Percentiles rank a stretch among this genome's conserved stretches.
Evolutionary conservation across 2,113 vertebrate genomes (phyloP).

Genomic region (Gnathonemus echidnorhynchus): DNA sequence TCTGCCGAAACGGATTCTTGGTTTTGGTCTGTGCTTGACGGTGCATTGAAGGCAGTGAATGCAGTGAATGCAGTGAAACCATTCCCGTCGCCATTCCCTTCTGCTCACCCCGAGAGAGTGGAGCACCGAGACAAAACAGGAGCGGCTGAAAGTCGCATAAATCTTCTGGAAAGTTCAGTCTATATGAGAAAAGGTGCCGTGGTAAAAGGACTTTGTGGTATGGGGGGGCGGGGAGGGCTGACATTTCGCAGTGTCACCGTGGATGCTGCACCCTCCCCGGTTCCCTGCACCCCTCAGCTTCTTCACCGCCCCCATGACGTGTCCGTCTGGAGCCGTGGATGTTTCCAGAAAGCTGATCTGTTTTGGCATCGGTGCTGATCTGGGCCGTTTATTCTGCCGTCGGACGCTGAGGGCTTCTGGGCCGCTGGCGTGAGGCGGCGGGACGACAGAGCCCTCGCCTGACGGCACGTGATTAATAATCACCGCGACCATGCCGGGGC

Average conservation of each 20-base stretch:
- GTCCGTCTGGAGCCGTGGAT: conserved; percentile 45
- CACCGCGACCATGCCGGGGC: conserved; percentile 49
- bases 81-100: not conserved
- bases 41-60: not conserved
- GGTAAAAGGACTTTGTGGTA: not conserved
- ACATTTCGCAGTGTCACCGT: not conserved
- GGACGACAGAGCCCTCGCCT: conserved; percentile 18
- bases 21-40: not conserved
- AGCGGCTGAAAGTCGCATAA: not conserved
- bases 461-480: conserved; percentile 59
- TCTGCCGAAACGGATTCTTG: not conserved
- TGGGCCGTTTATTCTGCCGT: not conserved
- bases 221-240: not conserved
- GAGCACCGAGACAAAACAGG: not conserved
- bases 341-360: conserved; percentile 56
- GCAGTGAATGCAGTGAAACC: not conserved
- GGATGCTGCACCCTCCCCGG: not conserved
- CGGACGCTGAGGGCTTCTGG: conserved; percentile 26
- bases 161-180: not conserved
- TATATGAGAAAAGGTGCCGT: not conserved
- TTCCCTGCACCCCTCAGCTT: not conserved
- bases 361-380: not conserved
- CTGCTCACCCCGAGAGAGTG: not conserved
- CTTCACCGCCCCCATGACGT: not conserved
- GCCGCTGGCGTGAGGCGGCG: not conserved